Conservation (phyloP, 2,888 invertebrate genomes). For the Lagria hirta region DNA sequence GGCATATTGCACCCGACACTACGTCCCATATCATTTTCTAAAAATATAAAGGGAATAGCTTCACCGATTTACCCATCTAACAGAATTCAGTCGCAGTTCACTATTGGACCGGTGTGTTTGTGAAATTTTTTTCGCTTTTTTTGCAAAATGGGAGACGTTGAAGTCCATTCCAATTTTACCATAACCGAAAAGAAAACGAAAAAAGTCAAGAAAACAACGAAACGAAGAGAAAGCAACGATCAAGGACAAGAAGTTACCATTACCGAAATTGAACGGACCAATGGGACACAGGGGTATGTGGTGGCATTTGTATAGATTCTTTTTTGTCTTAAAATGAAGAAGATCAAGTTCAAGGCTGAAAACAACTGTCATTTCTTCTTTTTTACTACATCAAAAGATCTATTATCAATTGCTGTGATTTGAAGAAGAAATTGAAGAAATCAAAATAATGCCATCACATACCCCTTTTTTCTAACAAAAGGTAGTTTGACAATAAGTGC, state of each 20-base stretch:
- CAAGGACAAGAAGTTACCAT: slow-evolving; percentile 77
- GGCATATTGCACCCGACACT: slow-evolving; percentile 48
- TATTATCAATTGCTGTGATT: slow-evolving; percentile 17
- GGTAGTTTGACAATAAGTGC: no score
- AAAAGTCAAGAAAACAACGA: slow-evolving; percentile 89
- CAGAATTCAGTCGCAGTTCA: slow-evolving; percentile 44
- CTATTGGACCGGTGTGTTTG: slow-evolving; percentile 29
- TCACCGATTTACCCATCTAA: slow-evolving; percentile 48
- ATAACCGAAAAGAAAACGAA: slow-evolving; percentile 83
- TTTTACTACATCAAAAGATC: slow-evolving; percentile 4
- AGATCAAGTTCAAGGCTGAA: slow-evolving; percentile 8
- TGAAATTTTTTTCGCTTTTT: slow-evolving; percentile 7
- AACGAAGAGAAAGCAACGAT: slow-evolving; percentile 74
- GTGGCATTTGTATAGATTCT: no score
- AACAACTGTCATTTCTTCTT: slow-evolving; percentile 1
- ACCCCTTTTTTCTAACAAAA: slow-evolving; percentile 52
- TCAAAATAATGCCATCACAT: slow-evolving; percentile 52
- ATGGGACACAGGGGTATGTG: slow-evolving; percentile 80
- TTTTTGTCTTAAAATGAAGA: slow-evolving; percentile 1
- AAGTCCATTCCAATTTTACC: slow-evolving; percentile 82
- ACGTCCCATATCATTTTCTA: slow-evolving; percentile 53
- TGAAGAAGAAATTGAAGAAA: no score
- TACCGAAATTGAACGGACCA: slow-evolving; percentile 73
- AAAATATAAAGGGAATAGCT: slow-evolving; percentile 49
- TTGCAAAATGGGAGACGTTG: slow-evolving; percentile 82